Conservation (phyloP, 2,888 invertebrate species). For the Nephrotoma flavescens region DNA sequence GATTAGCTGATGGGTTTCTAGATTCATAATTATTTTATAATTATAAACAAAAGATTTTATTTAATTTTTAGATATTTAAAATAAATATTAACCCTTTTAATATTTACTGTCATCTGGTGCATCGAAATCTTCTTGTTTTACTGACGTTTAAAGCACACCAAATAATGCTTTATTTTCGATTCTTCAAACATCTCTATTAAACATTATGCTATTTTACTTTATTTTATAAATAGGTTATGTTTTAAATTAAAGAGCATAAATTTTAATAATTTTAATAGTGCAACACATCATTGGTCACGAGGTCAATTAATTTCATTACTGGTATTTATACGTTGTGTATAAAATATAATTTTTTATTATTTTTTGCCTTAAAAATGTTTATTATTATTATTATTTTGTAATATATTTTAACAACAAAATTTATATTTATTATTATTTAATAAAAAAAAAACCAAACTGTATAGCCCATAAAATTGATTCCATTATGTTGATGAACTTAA, state of each 20-base stretch:
- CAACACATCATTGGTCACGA: not conserved
- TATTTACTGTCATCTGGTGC: not conserved
- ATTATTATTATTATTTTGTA: not conserved
- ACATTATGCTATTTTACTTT: not conserved
- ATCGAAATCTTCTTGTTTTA: not conserved
- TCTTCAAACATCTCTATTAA: not conserved
- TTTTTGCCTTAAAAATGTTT: not conserved
- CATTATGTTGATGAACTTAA: not conserved
- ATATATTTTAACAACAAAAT: not conserved
- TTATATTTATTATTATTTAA: not conserved
- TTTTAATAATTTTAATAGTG: not conserved
- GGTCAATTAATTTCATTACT: not conserved
- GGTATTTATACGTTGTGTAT: not conserved
- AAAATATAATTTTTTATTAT: not conserved
- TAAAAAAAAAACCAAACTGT: not conserved
- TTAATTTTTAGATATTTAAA: not conserved
- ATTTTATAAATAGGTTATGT: not conserved
- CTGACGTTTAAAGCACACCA: not conserved
- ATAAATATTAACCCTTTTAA: not conserved
- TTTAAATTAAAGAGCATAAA: not conserved
- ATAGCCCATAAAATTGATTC: not conserved
- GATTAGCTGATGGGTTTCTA: too few species aligned
- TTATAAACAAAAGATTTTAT: too few species aligned
- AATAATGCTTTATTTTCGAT: not conserved
- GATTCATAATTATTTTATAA: too few species aligned